Conservation (phyloP, 2,113 vertebrate genomes). For the Patagioenas fasciata region DNA sequence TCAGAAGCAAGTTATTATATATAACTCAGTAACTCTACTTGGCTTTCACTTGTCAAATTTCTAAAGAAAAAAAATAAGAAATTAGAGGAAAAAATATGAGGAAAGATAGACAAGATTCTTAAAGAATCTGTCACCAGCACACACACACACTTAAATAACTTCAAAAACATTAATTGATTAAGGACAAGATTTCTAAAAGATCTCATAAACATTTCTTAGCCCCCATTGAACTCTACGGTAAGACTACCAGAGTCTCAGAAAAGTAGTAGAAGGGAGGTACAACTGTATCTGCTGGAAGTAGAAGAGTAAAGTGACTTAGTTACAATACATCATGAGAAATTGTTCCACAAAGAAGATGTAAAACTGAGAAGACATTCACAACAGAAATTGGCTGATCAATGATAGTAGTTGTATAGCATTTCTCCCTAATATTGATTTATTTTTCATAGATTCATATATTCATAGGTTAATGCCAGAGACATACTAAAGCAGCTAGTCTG, state of each 20-base stretch:
- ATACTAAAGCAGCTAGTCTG: background rate
- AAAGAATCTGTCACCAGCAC: background rate
- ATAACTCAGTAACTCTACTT: background rate
- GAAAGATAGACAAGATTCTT: background rate
- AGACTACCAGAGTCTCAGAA: background rate
- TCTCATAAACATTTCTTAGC: background rate
- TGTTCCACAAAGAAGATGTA: background rate
- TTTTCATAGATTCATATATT: conserved; percentile 7
- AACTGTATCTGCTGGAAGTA: background rate
- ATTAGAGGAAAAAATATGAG: fast-evolving
- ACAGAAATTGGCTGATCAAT: background rate
- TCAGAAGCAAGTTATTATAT: background rate
- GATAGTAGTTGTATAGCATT: background rate
- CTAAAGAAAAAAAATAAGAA: background rate
- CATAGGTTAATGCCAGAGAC: background rate
- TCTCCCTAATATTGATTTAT: background rate
- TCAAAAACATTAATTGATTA: background rate
- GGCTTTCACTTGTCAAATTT: background rate
- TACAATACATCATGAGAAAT: background rate
- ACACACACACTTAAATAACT: fast-evolving
- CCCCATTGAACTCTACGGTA: background rate
- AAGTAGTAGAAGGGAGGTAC: background rate
- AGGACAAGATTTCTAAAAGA: background rate
- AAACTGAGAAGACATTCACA: background rate
- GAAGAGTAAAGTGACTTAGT: background rate